A percentile compares a stretch with the other conserved stretches of the same genome.
These are phyloP conservation scores for Arenaria interpres DNA, from an alignment of 2,113 vertebrate species.

Conservation along the genomic window DNA sequence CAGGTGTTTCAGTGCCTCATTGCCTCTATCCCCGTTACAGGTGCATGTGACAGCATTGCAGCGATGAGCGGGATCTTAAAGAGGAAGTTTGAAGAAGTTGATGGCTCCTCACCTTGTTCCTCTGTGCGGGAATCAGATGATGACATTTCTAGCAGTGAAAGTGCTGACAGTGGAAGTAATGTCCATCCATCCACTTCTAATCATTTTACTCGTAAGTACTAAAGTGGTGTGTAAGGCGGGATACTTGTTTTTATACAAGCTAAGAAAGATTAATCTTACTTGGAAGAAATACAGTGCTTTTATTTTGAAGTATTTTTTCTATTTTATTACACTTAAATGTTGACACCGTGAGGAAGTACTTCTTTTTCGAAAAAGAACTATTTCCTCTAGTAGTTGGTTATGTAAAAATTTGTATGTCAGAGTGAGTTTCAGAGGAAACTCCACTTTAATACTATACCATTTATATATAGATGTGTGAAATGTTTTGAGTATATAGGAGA, in stretches of 20 bases:
- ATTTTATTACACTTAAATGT: neutral
- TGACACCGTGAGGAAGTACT: neutral
- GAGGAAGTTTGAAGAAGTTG: conserved; percentile 93
- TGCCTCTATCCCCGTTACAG: conserved; percentile 65
- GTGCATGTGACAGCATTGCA: conserved; percentile 72
- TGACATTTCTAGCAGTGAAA: conserved; percentile 89
- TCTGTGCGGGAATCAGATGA: conserved; percentile 88
- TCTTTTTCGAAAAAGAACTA: neutral
- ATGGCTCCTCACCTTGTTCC: conserved; percentile 83
- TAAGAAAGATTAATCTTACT: neutral
- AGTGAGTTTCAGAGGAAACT: neutral
- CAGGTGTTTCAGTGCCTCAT: conserved; percentile 53
- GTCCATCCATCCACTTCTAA: conserved; percentile 84
- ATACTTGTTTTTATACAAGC: neutral
- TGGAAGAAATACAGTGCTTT: neutral
- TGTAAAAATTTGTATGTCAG: neutral
- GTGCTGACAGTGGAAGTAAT: conserved; percentile 87
- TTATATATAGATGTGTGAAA: neutral
- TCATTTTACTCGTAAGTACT: conserved; percentile 84
- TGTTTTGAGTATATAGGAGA: neutral
- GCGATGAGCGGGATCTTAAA: conserved; percentile 93
- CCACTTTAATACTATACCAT: neutral
- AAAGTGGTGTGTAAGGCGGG: neutral
- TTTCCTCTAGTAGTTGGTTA: neutral
- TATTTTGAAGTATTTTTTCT: neutral